Base-by-base conservation (phyloP, 2,113 vertebrate genomes). In the Larimichthys polyactis region DNA sequence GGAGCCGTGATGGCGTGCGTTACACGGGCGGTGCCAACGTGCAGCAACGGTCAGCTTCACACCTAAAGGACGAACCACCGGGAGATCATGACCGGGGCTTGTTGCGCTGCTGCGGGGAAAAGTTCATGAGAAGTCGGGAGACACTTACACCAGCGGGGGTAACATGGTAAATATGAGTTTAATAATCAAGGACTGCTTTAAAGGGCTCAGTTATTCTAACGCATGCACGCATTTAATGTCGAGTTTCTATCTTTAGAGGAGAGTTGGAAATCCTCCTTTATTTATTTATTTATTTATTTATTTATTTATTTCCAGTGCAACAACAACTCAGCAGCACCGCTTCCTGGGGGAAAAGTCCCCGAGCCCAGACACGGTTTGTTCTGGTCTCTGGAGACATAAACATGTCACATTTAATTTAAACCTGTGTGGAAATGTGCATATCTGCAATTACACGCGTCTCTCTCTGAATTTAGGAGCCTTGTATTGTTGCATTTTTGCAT, bases 121-220 rank as follows among this genome's bases (percentile, higher is more conserved):
- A 94, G 87, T 94, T 94, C 48, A 68, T 15, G 66, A 51, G 86
- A 87, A 93, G 87, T 84, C 4, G 52, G 81, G 60, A 70, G 2
- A 36, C 81, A 22, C 29, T 68, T 4, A 5, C 64, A 76, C 11
- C 83, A 40, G 27, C 70, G 63, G 70, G 46, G 75, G 10, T 48
- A 80, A 89, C 0, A 94, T 94, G 94, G 94, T 94, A 93, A 93
- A 86, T 87, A 88, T 76, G 16, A 48, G 3, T 43, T 84, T 67
- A 59, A 4, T 59, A 24, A 24, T 24, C 24, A 24, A 24, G 24
- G 24, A 24, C 24, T 24, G 27, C 27, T 27, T 27, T 27, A 27
- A 27, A 2, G 27, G 2, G 27, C 27, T 27, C 27, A 74, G 27
- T 62, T 40, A 27, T 24, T 49, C 0, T 11, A 1, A 24, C 19